Percentiles rank a stretch among this genome's conserved stretches.
phyloP scores from a whole-genome alignment of 2,113 vertebrate genomes.

The Hylia prasina region DNA sequence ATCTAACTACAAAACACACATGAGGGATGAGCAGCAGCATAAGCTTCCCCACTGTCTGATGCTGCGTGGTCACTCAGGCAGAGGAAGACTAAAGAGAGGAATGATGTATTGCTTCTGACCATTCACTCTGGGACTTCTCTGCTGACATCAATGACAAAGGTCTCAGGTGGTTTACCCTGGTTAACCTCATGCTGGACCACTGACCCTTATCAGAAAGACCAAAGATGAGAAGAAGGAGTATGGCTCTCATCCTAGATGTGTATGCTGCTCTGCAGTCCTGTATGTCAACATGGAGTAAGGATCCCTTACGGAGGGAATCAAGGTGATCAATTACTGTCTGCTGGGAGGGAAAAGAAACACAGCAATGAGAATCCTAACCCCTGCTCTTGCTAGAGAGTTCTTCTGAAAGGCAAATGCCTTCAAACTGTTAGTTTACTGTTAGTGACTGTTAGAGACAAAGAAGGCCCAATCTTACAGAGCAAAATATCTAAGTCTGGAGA shows the following conservation, averaged over 20 bases:
- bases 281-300: background rate
- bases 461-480: background rate
- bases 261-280: background rate
- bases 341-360: background rate
- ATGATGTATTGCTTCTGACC: background rate
- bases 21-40: background rate
- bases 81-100: background rate
- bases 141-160: background rate
- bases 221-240: background rate
- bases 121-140: background rate
- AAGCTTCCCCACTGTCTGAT: background rate
- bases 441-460: background rate
- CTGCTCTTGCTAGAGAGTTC: background rate
- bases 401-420: background rate
- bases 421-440: background rate
- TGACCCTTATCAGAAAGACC: background rate
- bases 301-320: background rate
- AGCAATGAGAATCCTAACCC: background rate
- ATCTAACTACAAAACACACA: background rate
- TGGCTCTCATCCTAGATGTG: background rate
- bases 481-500: background rate
- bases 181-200: background rate
- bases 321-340: background rate
- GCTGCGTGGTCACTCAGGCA: background rate
- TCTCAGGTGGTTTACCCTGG: background rate